Evolutionary conservation across 2,797 vertebrate genomes (phyloP), one percentile per base, ranked within the genome.

Genomic region (Rhinophrynus dorsalis): DNA sequence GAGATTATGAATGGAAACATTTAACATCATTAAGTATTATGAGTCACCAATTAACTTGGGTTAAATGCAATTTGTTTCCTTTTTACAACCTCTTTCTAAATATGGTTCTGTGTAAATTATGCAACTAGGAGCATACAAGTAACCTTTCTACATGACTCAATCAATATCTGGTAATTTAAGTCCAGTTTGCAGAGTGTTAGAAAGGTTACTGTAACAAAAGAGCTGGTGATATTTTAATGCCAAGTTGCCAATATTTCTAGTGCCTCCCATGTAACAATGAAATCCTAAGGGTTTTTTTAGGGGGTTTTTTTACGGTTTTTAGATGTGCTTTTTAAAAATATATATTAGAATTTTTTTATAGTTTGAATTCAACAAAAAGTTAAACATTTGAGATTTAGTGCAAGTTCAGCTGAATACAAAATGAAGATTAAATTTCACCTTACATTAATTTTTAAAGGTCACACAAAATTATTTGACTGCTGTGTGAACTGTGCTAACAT

Each of bases 381-480:
- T 30, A 60, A 37, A 18, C 13, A 61, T 69, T 69, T 69, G 24
- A 21, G 67, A 60, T 69, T 54, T 57, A 33, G 37, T 11, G 13
- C 38, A 61, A 59, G 37, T 61, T 69, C 29, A 45, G 57, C 38
- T 24, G 48, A 61, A 61, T 20, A 69, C 57, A 68, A 50, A 60
- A 42, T 60, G 67, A 52, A 59, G 59, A 68, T 59, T 60, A 60
- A 51, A 68, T 60, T 68, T 68, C 35, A 60, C 67, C 59, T 71
- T 71, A 71, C 59, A 71, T 64, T 64, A 57, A 57, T 71, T 57
- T 63, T 56, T 63, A 71, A 71, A 71, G 68, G 68, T 64, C 59
- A 71, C 24, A 27, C 38, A 56, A 63, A 71, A 71, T 52, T 51
- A 51, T 57, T 50, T 58, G 38, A 64, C 32, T 50, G 51, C 60